Conservation (phyloP, 1,140 invertebrate genomes). For the Euura lappo region DNA sequence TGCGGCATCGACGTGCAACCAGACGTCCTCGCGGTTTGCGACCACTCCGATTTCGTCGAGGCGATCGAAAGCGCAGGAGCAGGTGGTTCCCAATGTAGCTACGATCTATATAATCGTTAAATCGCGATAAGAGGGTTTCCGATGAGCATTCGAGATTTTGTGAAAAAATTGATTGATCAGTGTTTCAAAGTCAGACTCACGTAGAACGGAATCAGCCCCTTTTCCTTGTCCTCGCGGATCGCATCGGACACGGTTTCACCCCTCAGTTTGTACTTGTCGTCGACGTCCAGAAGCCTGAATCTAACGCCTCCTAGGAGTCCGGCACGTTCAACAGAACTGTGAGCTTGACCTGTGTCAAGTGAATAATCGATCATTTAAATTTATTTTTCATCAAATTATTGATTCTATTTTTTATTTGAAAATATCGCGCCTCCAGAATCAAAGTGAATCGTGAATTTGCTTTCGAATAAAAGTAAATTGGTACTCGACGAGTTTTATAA, state of each 20-base stretch:
- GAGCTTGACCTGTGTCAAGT: slow-evolving; percentile 77
- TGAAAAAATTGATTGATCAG: not conserved
- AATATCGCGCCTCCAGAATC: no score
- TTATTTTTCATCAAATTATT: no score
- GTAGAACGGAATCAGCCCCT: slow-evolving; percentile 89
- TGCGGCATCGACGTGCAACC: slow-evolving; percentile 94
- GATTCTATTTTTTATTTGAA: no score
- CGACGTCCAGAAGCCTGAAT: slow-evolving; percentile 79
- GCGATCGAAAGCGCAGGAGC: slow-evolving; percentile 88
- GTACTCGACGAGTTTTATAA: no score
- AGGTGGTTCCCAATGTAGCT: slow-evolving; percentile 89
- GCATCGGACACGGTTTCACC: slow-evolving; percentile 83
- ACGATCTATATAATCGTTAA: slow-evolving; percentile 68
- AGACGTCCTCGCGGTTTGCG: slow-evolving; percentile 77
- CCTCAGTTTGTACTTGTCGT: slow-evolving; percentile 78
- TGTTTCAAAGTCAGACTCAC: slow-evolving; percentile 61
- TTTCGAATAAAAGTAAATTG: no score
- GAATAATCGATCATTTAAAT: slow-evolving; percentile 27
- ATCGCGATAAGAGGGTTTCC: slow-evolving; percentile 11
- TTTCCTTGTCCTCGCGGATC: slow-evolving; percentile 79
- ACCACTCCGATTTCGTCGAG: slow-evolving; percentile 87
- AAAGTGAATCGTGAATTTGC: no score
- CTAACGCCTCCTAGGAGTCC: slow-evolving; percentile 89
- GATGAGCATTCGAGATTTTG: not conserved
- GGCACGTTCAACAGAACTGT: slow-evolving; percentile 94